These are phyloP conservation scores for Stigmatopora nigra DNA, from an alignment of 2,113 vertebrate species.

Conservation along the genomic window DNA sequence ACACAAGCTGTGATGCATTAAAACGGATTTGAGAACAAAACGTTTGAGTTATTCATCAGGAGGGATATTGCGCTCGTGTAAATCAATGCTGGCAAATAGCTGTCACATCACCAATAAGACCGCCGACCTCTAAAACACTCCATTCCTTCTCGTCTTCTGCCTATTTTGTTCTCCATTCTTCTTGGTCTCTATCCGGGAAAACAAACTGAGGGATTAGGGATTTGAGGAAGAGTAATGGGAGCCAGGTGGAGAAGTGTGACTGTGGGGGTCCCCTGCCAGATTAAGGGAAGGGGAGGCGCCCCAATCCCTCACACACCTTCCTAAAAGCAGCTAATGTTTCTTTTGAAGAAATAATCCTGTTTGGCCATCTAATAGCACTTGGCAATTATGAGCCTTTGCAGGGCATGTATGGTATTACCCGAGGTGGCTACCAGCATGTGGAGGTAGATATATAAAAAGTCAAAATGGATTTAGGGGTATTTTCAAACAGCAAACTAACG, in stretches of 20 bases:
- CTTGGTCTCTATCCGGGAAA: slow-evolving; percentile 64
- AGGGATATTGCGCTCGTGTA: slow-evolving; percentile 18
- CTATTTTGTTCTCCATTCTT: slow-evolving; percentile 42
- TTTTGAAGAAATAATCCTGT: slow-evolving; percentile 69
- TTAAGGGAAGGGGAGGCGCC: slow-evolving; percentile 37
- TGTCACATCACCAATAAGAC: slow-evolving; percentile 38
- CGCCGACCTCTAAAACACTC: slow-evolving; percentile 34
- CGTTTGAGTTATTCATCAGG: slow-evolving; percentile 4
- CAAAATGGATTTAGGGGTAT: too few species aligned
- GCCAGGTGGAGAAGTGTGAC: slow-evolving; percentile 69
- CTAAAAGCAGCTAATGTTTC: slow-evolving; percentile 67
- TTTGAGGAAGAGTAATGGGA: slow-evolving; percentile 65
- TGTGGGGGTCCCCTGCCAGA: slow-evolving; percentile 63
- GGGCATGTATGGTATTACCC: slow-evolving; percentile 58
- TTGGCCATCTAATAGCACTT: slow-evolving; percentile 55
- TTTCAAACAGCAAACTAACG: background rate
- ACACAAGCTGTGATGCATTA: background rate
- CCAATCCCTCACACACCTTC: slow-evolving; percentile 61
- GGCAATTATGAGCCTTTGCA: slow-evolving; percentile 54
- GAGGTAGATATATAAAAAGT: background rate
- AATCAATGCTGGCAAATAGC: slow-evolving; percentile 27
- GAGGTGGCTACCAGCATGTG: slow-evolving; percentile 38
- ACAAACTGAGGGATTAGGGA: slow-evolving; percentile 70
- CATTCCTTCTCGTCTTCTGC: slow-evolving; percentile 43
- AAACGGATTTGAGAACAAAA: slow-evolving; percentile 1